Conservation (phyloP, 2,797 vertebrate genomes). For the Anabacerthia variegaticeps region DNA sequence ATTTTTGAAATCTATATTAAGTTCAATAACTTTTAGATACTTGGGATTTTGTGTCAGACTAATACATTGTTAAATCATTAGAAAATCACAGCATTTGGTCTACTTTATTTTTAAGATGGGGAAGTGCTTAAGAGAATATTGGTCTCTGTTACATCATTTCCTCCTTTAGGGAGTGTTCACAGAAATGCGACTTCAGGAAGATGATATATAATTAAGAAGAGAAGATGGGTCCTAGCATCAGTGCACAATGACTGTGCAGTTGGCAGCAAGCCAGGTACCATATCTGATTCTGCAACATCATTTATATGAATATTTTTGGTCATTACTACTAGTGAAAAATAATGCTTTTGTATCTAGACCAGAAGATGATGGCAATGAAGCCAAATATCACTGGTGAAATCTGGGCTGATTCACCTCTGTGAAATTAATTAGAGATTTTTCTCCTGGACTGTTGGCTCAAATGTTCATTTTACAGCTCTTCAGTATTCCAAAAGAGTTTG, state of each 20-base stretch:
- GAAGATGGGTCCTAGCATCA: neutral
- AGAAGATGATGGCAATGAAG: neutral
- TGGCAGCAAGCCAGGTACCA: neutral
- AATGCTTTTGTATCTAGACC: neutral
- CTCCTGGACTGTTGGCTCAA: neutral
- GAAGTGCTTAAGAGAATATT: neutral
- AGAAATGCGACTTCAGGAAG: neutral
- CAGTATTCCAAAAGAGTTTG: neutral
- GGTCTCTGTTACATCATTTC: neutral
- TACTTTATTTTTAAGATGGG: constrained; percentile 23
- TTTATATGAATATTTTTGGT: neutral
- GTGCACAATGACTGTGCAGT: neutral
- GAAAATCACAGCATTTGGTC: neutral
- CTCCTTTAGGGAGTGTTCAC: neutral
- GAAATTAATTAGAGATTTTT: neutral
- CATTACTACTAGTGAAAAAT: neutral
- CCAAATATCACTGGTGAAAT: neutral
- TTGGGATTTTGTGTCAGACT: neutral
- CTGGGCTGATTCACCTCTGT: neutral
- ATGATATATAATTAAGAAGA: neutral
- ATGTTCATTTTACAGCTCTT: neutral
- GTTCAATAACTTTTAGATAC: neutral
- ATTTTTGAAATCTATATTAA: neutral
- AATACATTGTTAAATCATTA: neutral
- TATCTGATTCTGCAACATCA: constrained; percentile 12